Evolutionary conservation across 1,140 invertebrate genomes (phyloP), one percentile per base, ranked within the genome.

Genomic region (Xylocopa sonorina): DNA sequence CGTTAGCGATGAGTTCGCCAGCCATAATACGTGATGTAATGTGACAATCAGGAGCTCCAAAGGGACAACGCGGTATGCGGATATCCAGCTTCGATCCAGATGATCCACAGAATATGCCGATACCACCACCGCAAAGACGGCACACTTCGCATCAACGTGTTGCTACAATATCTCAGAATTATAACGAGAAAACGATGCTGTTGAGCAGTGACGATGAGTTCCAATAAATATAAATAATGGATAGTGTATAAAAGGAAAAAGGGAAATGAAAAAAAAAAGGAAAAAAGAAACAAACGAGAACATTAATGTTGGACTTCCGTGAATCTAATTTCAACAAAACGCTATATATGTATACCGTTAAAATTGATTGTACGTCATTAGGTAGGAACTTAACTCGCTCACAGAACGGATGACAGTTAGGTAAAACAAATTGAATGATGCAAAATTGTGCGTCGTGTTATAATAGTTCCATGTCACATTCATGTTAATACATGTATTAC

Each of bases 191-290:
- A 93, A 98, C 98, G 29, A 98, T 98, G 94, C 94, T 99, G 68
- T 95, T 99, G 74, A 98, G 97, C 93, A 99, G 98, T 75, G 98
- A 99, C 92, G 98, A 99, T 92, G 98, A 99, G 93, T 98, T 98
- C 93, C 97, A 98, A 94, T 98, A 95, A 93, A 92, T 46, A 34
- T 18, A 27, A 57, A 67, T 1, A 38, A 67, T 32, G 18, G 38
- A 60, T 62, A 24, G 14, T 43, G 43, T 62, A 64, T 27, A 51
- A 63, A 81, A 81, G 21, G n/a, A n/a, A 72, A n/a, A 50, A 27
- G 27, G 12, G 14, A 24, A 43, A 64, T 32, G 46, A 21, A 60
- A 51, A 27, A 58, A 48, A 14, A 29, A 34, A 58, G 48, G 64
- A 3, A 57, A 34, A 34, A 48, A 69, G 9, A 69, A 34, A 16